A percentile compares a stretch with the other conserved stretches of the same genome.
Evolutionary conservation across 2,797 vertebrate species (phyloP).

Genomic region (Melanotaenia trifasciata): DNA sequence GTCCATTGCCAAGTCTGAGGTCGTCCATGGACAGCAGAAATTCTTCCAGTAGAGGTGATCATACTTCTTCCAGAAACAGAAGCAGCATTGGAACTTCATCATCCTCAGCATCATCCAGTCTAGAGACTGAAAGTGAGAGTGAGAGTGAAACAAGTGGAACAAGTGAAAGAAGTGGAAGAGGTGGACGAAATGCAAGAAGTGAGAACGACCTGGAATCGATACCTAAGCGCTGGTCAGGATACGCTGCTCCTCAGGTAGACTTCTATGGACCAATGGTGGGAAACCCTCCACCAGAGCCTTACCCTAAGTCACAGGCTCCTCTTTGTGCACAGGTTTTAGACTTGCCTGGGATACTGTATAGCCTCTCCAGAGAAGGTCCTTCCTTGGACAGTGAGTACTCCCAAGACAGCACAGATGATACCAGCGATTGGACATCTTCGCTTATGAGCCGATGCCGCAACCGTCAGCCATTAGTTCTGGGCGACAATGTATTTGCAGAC

Average conservation of each 20-base stretch:
- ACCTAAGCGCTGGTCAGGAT: slow-evolving; percentile 78
- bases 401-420: slow-evolving; percentile 83
- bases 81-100: slow-evolving; percentile 74
- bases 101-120: slow-evolving; percentile 68
- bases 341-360: slow-evolving; percentile 80
- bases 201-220: slow-evolving; percentile 58
- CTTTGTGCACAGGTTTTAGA: slow-evolving; percentile 60
- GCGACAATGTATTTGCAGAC: slow-evolving; percentile 96
- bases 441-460: slow-evolving; percentile 93
- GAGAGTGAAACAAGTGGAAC: slow-evolving; percentile 23
- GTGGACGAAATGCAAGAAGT: slow-evolving; percentile 33
- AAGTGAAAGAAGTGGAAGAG: slow-evolving; percentile 33
- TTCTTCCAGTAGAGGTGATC: slow-evolving; percentile 53
- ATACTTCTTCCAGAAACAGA: slow-evolving; percentile 52
- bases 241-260: slow-evolving; percentile 79
- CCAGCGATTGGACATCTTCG: slow-evolving; percentile 93
- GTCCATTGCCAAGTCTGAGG: slow-evolving; percentile 39
- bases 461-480: slow-evolving; percentile 92
- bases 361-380: slow-evolving; percentile 82
- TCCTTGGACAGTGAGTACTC: slow-evolving; percentile 80
- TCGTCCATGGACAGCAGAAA: slow-evolving; percentile 56
- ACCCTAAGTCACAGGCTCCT: slow-evolving; percentile 43
- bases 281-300: slow-evolving; percentile 66
- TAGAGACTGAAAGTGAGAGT: slow-evolving; percentile 69
- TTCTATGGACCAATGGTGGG: slow-evolving; percentile 77